Evolutionary conservation across 2,888 invertebrate species (phyloP).

Genomic region (Diaprepes abbreviatus): DNA sequence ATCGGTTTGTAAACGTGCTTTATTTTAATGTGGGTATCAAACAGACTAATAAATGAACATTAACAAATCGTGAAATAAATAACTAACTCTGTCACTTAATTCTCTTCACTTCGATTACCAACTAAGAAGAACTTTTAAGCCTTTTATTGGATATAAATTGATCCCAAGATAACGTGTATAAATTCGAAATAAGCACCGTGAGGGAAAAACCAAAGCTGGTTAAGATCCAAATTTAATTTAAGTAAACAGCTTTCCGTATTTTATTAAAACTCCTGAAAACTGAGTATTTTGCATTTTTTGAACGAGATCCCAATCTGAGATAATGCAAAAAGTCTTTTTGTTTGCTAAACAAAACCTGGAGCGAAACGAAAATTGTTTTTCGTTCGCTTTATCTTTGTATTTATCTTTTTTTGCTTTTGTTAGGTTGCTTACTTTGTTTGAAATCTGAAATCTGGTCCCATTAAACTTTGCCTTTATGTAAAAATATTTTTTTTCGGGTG

Average conservation of each 20-base stretch:
- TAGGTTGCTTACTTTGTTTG: neutral
- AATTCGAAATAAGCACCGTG: neutral
- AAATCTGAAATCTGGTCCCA: neutral
- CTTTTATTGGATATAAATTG: neutral
- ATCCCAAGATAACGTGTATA: neutral
- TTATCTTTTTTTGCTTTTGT: constrained; percentile 13
- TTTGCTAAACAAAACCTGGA: constrained; percentile 7
- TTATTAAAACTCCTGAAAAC: constrained; percentile 8
- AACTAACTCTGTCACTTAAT: too few relatives aligned
- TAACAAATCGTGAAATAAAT: too few relatives aligned
- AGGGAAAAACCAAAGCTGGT: neutral
- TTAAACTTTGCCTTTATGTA: constrained; percentile 5
- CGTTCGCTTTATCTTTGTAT: constrained; percentile 8
- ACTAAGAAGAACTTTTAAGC: neutral
- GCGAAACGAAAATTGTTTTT: constrained; percentile 6
- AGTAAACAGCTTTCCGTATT: constrained; percentile 9
- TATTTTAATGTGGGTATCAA: too few relatives aligned
- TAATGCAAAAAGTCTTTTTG: constrained; percentile 5
- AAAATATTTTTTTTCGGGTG: neutral
- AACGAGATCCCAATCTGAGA: constrained; percentile 6
- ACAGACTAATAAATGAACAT: too few relatives aligned
- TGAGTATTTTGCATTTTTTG: constrained; percentile 9
- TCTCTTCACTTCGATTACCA: too few relatives aligned
- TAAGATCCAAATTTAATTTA: constrained; percentile 4
- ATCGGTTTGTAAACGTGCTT: too few relatives aligned